Conservation (phyloP, 1,140 invertebrate genomes). For the Colletes latitarsis region DNA sequence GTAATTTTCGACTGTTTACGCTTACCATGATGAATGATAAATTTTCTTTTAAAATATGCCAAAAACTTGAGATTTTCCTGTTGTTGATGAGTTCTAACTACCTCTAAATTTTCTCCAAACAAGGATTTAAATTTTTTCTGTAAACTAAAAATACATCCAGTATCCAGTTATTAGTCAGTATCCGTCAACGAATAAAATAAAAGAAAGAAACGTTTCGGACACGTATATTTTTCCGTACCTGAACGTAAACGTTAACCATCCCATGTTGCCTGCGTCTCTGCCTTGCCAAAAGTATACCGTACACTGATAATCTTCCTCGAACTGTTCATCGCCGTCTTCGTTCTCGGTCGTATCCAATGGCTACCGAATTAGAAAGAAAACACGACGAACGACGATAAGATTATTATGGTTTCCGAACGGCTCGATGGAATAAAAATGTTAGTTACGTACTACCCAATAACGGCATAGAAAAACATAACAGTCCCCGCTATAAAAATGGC, state of each 20-base stretch:
- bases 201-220: neutral
- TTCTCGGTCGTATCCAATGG: constrained; percentile 83
- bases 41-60: constrained; percentile 97
- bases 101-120: constrained; percentile 97
- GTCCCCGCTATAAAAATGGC: constrained; percentile 96
- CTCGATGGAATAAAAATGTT: neutral
- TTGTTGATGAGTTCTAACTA: constrained; percentile 98
- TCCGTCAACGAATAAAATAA: neutral
- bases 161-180: too few species aligned
- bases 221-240: constrained; percentile 79
- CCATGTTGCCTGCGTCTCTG: constrained; percentile 98
- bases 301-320: constrained; percentile 95
- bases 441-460: constrained; percentile 89
- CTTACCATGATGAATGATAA: constrained; percentile 96
- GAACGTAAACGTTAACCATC: constrained; percentile 99
- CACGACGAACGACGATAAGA: neutral
- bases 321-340: constrained; percentile 85
- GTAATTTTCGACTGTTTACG: constrained; percentile 84
- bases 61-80: constrained; percentile 99
- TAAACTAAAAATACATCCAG: constrained; percentile 83
- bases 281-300: constrained; percentile 99
- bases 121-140: constrained; percentile 98
- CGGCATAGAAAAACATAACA: constrained; percentile 99
- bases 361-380: constrained; percentile 43
- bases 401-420: constrained; percentile 34